These are phyloP conservation scores for Parauchenoglanis ngamensis DNA, from an alignment of 2,797 vertebrate species.

Conservation along the genomic window DNA sequence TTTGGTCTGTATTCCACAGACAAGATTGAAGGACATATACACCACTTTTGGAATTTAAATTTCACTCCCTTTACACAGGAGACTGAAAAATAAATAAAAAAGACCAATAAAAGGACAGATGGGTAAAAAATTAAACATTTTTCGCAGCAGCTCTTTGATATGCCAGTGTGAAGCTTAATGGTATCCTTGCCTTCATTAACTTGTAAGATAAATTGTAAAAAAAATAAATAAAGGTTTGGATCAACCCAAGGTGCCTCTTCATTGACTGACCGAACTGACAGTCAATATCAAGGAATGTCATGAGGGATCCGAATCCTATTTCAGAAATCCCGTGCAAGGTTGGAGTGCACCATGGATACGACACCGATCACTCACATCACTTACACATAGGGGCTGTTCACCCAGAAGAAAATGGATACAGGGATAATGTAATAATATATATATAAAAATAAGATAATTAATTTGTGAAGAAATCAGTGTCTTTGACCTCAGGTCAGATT, in stretches of 20 bases:
- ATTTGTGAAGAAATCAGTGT: not conserved
- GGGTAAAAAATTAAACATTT: not conserved
- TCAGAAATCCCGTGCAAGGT: not conserved
- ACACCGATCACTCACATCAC: not conserved
- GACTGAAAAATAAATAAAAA: not conserved
- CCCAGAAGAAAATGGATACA: not conserved
- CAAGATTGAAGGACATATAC: constrained; percentile 28
- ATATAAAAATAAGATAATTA: not conserved
- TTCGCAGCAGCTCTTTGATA: not conserved
- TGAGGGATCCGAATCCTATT: too few relatives aligned
- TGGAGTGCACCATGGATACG: not conserved
- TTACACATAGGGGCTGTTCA: not conserved
- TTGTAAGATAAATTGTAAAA: not conserved
- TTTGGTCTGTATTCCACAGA: constrained; percentile 24
- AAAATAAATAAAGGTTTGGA: not conserved
- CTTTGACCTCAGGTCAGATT: not conserved
- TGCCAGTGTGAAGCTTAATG: not conserved
- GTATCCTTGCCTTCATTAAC: not conserved
- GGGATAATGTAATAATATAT: not conserved
- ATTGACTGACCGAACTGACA: not conserved
- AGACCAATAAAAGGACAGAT: not conserved
- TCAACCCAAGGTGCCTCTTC: not conserved
- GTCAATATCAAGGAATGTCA: not conserved
- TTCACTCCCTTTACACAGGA: not conserved
- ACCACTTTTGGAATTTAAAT: constrained; percentile 5